Conservation (phyloP, 2,113 vertebrate genomes). For the Saccopteryx bilineata region DNA sequence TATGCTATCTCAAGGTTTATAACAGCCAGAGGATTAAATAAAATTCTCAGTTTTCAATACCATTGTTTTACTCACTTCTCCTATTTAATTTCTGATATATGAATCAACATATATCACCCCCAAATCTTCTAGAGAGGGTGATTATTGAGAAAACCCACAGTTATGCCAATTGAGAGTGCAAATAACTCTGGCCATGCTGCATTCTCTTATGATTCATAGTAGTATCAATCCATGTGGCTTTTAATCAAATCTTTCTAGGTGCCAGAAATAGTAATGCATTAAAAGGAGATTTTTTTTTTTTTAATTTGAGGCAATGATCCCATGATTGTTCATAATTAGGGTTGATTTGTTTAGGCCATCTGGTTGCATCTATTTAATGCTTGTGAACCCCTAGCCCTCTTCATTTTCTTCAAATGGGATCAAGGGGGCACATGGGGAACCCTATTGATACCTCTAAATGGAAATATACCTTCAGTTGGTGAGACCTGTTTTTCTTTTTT, state of each 20-base stretch:
- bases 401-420: constrained; percentile 46
- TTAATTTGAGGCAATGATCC: background rate
- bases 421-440: background rate
- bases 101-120: background rate
- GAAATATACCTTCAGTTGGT: background rate
- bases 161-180: background rate
- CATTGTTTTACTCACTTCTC: background rate
- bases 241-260: background rate
- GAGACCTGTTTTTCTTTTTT: no score
- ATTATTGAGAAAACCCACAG: background rate
- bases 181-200: background rate
- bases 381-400: background rate
- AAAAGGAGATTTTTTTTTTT: background rate
- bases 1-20: background rate
- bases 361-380: background rate
- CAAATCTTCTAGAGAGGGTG: background rate
- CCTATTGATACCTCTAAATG: background rate
- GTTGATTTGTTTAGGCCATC: background rate
- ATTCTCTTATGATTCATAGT: background rate
- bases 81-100: background rate
- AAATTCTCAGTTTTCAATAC: background rate
- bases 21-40: background rate
- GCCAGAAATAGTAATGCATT: constrained; percentile 27
- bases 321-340: constrained; percentile 26
- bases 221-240: background rate